A percentile compares a stretch with the other conserved stretches of the same genome.
Evolutionary conservation across 1,140 invertebrate species (phyloP).

Genomic region (Neotoxoptera formosana): DNA sequence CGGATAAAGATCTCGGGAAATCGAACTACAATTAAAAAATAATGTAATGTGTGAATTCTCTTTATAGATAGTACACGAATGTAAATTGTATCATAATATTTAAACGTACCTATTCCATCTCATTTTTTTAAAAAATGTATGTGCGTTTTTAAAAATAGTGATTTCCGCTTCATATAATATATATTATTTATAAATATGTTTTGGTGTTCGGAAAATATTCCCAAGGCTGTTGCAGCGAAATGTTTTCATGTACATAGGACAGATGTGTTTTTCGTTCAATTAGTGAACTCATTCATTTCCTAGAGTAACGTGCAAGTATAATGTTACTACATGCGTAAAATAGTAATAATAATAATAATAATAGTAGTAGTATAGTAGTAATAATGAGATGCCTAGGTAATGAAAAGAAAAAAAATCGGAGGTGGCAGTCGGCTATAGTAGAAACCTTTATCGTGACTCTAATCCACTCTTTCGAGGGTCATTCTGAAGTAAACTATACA

Average conservation of each 20-base stretch:
- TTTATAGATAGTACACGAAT: background rate
- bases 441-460: background rate
- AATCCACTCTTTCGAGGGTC: background rate
- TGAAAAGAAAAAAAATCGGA: background rate
- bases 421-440: background rate
- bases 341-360: background rate
- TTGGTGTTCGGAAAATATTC: background rate
- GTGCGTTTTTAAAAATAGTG: background rate
- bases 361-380: background rate
- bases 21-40: background rate
- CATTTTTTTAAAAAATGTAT: background rate
- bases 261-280: background rate
- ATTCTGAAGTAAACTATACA: background rate
- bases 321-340: background rate
- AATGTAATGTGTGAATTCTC: background rate
- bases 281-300: background rate
- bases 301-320: background rate
- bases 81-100: background rate
- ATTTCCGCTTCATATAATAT: background rate
- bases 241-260: background rate
- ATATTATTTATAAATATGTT: background rate
- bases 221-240: background rate
- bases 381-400: background rate
- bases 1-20: background rate
- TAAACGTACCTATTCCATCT: background rate